These are phyloP conservation scores for Microtus agrestis DNA, from an alignment of 2,797 vertebrate species.

Conservation along the genomic window DNA sequence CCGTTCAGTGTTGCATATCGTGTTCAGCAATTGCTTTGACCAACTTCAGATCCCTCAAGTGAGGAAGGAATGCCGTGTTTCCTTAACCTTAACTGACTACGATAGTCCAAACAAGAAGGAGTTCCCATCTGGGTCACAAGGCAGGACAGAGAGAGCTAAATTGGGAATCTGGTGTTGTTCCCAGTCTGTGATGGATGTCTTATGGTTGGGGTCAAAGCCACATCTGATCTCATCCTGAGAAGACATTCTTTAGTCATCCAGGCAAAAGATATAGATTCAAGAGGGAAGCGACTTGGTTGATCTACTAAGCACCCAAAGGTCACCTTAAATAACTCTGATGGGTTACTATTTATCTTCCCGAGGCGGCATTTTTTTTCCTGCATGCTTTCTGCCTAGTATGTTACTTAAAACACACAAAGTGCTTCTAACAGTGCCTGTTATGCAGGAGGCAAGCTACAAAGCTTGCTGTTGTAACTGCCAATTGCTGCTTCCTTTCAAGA, in stretches of 20 bases:
- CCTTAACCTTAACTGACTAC: constrained; percentile 60
- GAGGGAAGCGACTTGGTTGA: not conserved
- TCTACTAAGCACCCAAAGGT: not conserved
- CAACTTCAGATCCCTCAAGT: constrained; percentile 26
- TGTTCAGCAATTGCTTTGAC: constrained; percentile 63
- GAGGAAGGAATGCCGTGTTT: constrained; percentile 64
- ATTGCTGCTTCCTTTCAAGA: not conserved
- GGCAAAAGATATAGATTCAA: not conserved
- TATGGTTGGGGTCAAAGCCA: constrained; percentile 20
- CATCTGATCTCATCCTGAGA: constrained; percentile 28
- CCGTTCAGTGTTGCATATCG: constrained; percentile 47
- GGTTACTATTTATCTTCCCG: not conserved
- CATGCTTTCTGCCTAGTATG: not conserved
- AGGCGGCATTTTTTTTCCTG: not conserved
- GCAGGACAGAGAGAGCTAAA: not conserved
- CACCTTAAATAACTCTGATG: not conserved
- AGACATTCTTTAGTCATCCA: constrained; percentile 21
- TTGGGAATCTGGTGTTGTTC: constrained; percentile 35
- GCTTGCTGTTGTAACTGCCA: not conserved
- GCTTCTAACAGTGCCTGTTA: not conserved
- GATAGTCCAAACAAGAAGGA: constrained; percentile 43
- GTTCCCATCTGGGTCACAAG: not conserved
- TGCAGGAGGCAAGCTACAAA: not conserved
- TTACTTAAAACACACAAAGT: not conserved
- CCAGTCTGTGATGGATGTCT: not conserved